Evolutionary conservation across 2,113 vertebrate genomes (phyloP).

Genomic region (Anas platyrhynchos): DNA sequence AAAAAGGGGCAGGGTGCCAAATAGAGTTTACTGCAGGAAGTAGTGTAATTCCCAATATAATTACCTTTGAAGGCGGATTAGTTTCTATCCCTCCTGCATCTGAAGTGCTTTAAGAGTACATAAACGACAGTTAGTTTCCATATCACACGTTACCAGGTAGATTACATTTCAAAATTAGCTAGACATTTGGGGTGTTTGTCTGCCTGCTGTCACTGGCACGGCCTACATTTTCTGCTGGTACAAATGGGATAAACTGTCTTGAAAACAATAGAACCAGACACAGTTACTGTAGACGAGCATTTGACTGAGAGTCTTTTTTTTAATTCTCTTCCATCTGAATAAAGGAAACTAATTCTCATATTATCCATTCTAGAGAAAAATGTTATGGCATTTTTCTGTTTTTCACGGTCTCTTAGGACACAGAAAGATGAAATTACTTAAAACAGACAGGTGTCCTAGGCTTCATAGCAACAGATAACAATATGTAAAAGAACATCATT

Average conservation of each 20-base stretch:
- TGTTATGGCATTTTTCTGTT: not conserved
- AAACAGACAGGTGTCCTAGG: not conserved
- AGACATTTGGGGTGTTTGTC: conserved; percentile 4
- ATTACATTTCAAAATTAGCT: conserved; percentile 40
- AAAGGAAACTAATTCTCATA: not conserved
- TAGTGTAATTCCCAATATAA: conserved; percentile 71
- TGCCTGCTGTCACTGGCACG: not conserved
- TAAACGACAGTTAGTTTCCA: not conserved
- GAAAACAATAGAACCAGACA: conserved; percentile 28
- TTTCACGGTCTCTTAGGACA: conserved; percentile 22
- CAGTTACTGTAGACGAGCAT: not conserved
- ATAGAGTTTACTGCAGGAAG: conserved; percentile 56
- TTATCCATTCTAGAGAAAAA: conserved; percentile 19
- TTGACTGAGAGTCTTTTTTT: not conserved
- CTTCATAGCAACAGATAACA: not conserved
- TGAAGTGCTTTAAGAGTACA: not conserved
- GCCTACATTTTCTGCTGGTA: conserved; percentile 32
- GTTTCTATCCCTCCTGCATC: conserved; percentile 25
- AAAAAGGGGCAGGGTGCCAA: conserved; percentile 28
- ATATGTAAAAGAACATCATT: not conserved
- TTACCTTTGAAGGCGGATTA: conserved; percentile 59
- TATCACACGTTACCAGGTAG: conserved; percentile 42
- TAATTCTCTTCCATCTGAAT: not conserved
- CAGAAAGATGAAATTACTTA: not conserved
- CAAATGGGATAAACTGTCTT: conserved; percentile 39